Evolutionary conservation across 2,888 invertebrate genomes (phyloP).

Genomic region (Barypeithes pellucidus): DNA sequence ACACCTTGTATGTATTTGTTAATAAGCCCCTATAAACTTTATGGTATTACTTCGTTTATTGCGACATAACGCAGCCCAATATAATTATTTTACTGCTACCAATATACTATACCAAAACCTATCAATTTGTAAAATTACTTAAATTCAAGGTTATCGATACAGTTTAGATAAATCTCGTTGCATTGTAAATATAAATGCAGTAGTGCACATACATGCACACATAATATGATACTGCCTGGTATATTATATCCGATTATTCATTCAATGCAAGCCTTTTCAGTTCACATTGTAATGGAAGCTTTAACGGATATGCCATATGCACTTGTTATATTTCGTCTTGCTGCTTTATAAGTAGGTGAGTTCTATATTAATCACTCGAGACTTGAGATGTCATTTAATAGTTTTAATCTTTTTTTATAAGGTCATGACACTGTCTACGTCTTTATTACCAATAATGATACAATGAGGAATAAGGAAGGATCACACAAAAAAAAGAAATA

Average conservation of each 20-base stretch:
- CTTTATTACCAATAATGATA: not conserved
- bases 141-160: conserved; percentile 9
- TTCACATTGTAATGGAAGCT: conserved; percentile 22
- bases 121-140: not conserved
- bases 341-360: conserved; percentile 18
- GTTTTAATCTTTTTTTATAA: conserved; percentile 8
- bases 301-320: conserved; percentile 15
- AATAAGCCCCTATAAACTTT: too few species aligned
- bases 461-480: too few species aligned
- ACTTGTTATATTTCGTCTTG: conserved; percentile 15
- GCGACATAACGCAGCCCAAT: too few species aligned
- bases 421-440: conserved; percentile 6
- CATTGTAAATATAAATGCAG: not conserved
- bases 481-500: too few species aligned
- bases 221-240: conserved; percentile 2
- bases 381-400: conserved; percentile 16
- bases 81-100: too few species aligned
- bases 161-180: conserved; percentile 14
- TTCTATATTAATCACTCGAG: conserved; percentile 18
- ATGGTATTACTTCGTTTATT: too few species aligned
- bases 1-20: too few species aligned
- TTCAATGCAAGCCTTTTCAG: not conserved
- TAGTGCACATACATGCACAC: not conserved
- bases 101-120: not conserved
- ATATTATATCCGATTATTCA: not conserved